Percentiles rank a stretch among this genome's conserved stretches.
Conservation (phyloP, 2,888 invertebrate genomes). For the Clostera curtula region DNA sequence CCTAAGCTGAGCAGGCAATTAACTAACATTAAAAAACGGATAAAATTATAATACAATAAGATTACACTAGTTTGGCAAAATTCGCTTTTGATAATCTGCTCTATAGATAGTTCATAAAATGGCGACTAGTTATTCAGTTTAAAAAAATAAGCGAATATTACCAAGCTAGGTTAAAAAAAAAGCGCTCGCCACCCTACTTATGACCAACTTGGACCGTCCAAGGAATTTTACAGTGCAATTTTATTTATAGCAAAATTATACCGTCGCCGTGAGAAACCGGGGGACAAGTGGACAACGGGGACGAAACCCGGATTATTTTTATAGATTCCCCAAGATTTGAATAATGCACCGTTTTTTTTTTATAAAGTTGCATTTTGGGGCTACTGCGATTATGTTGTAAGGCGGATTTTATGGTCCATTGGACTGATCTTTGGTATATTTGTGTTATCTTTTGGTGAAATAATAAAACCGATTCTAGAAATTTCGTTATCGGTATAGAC, state of each 20-base stretch:
- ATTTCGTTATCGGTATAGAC: no score
- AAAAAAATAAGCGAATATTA: constrained; percentile 10
- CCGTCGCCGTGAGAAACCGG: constrained; percentile 55
- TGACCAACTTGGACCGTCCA: constrained; percentile 33
- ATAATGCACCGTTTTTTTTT: constrained; percentile 25
- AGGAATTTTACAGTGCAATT: constrained; percentile 63
- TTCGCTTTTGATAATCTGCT: no score
- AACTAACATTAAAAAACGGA: no score
- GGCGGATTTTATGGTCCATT: background rate
- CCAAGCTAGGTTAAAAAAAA: constrained; percentile 5
- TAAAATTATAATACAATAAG: no score
- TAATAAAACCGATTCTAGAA: no score
- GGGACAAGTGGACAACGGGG: constrained; percentile 16
- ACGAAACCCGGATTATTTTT: constrained; percentile 15
- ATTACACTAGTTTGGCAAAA: no score
- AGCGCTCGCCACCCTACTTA: constrained; percentile 21
- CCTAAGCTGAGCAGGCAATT: no score
- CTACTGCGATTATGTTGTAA: constrained; percentile 1
- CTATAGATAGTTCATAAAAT: no score
- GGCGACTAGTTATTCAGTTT: no score
- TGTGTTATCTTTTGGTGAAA: no score
- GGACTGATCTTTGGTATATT: no score
- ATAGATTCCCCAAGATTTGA: constrained; percentile 26
- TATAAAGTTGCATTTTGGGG: constrained; percentile 3
- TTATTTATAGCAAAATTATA: constrained; percentile 70